Base-by-base conservation (phyloP, 2,797 vertebrate species). In the Malacoraja senta region DNA sequence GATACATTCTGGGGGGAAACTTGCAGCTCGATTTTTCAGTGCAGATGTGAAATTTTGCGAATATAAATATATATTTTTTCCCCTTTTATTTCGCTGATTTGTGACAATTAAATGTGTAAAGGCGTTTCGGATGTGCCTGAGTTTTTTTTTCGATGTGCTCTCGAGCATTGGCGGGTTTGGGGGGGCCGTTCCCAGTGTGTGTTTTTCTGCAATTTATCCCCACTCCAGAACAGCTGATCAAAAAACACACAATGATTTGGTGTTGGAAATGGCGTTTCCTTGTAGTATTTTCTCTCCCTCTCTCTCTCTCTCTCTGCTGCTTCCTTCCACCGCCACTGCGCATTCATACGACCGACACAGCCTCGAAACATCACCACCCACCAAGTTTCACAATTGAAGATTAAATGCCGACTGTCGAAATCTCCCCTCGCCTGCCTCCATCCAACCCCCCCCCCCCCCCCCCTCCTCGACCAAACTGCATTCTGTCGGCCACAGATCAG, bases 181-280 rank as follows among this genome's bases (percentile, higher is more conserved):
- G n/a, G n/a, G n/a, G 15, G 4, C 84, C 32, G 29, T 17, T 32
- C 44, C 1, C 61, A n/a, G n/a, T n/a, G 29, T 29, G 32, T 65
- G 8, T 32, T 81, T 26, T 29, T 29, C 58, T 86, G 61, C 21
- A 74, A 68, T 88, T n/a, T n/a, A 8, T 88, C 17, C 84, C 17
- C 84, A 65, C n/a, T 88, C 32, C 84, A 21, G 32, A 6, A 26
- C 19, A 68, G 2, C n/a, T 21, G 32, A 32, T 65, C 3, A 53
- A n/a, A n/a, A n/a, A n/a, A 17, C 63, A 35, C 84, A 88, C 84
- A 88, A 88, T 88, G 90, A 91, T 74, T 91, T 8, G 90, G 35
- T 91, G 68, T 65, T 91, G 68, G 90, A 74, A 91, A 91, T 91
- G 90, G 90, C 90, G 90, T 91, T 91, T 74, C 90, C 53, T 91